phyloP scores from a whole-genome alignment of 53 echinoderm and acorn worm genomes.

The Antedon mediterranea region DNA sequence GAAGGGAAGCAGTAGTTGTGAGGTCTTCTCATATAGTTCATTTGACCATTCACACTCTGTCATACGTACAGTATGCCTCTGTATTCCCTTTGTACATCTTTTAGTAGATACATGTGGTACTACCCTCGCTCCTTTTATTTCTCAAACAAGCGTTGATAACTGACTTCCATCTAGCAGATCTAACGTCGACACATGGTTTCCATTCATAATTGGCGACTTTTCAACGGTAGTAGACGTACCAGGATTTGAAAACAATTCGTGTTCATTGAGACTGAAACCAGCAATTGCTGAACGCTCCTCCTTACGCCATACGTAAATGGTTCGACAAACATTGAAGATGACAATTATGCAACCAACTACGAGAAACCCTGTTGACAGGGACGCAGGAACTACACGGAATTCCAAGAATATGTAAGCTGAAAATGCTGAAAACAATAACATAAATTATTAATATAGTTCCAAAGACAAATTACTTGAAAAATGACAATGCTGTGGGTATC shows the following conservation, averaged over 20 bases:
- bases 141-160: not conserved
- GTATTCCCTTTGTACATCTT: too few relatives aligned
- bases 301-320: conserved; percentile 51
- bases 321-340: conserved; percentile 56
- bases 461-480: too few relatives aligned
- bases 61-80: too few relatives aligned
- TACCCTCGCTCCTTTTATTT: too few relatives aligned
- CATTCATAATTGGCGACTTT: not conserved
- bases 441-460: not conserved
- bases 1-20: too few relatives aligned
- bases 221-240: not conserved
- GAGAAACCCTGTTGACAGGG: conserved; percentile 60
- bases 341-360: conserved; percentile 64
- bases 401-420: conserved; percentile 39
- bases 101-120: too few relatives aligned
- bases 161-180: not conserved
- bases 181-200: not conserved
- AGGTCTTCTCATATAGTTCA: too few relatives aligned
- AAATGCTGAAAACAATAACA: conserved; percentile 23
- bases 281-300: conserved; percentile 17
- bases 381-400: conserved; percentile 65
- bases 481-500: too few relatives aligned
- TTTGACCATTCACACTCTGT: too few relatives aligned
- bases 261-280: not conserved
- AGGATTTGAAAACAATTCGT: not conserved